Evolutionary conservation across 2,888 invertebrate species (phyloP).

Genomic region (Rotaria macrura): DNA sequence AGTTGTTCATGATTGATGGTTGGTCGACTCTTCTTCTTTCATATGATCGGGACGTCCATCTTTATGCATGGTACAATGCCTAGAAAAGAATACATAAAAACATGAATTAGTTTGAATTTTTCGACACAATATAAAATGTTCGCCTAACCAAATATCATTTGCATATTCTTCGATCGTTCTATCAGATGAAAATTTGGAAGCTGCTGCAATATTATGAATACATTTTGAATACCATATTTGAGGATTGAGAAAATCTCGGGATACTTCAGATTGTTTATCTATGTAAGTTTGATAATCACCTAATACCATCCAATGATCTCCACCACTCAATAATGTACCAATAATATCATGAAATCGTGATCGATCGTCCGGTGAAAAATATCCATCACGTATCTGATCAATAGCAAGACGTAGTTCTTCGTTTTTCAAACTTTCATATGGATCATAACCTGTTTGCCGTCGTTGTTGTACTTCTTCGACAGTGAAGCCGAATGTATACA

Average conservation of each 20-base stretch:
- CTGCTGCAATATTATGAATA: constrained; percentile 86
- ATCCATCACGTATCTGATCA: constrained; percentile 84
- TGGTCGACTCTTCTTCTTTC: background rate
- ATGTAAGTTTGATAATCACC: constrained; percentile 93
- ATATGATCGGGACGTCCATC: background rate
- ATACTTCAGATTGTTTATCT: constrained; percentile 77
- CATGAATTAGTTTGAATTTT: background rate
- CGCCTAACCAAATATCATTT: constrained; percentile 70
- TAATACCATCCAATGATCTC: constrained; percentile 79
- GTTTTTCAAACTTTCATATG: constrained; percentile 67
- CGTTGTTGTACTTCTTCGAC: constrained; percentile 45
- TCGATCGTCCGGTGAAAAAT: constrained; percentile 81
- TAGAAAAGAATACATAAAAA: background rate
- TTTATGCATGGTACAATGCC: background rate
- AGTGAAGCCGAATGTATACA: constrained; percentile 79
- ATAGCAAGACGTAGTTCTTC: constrained; percentile 81
- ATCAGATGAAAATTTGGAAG: constrained; percentile 91
- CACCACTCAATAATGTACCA: constrained; percentile 67
- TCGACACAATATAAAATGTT: background rate
- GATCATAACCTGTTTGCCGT: constrained; percentile 60
- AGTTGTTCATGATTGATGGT: too few species aligned
- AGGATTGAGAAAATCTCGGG: constrained; percentile 71
- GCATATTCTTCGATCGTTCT: constrained; percentile 87
- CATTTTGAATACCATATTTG: constrained; percentile 87
- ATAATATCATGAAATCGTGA: constrained; percentile 77